Evolutionary conservation across 2,888 invertebrate genomes (phyloP).

Genomic region (Cactoblastis cactorum): DNA sequence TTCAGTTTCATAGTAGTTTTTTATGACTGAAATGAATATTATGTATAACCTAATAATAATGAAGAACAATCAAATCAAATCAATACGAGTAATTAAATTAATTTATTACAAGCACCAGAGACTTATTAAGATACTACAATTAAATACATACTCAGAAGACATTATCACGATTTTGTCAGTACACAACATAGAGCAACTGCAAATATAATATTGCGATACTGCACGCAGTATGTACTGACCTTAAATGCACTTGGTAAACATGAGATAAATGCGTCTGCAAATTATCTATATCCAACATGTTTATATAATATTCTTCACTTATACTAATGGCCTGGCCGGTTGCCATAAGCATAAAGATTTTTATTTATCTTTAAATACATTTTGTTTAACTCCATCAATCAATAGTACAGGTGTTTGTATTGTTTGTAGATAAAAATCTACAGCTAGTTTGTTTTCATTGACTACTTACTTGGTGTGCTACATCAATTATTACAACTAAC

Average conservation of each 20-base stretch:
- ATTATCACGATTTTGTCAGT: neutral
- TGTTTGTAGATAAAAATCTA: neutral
- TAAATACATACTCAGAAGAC: no score
- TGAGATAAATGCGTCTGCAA: slow-evolving; percentile 6
- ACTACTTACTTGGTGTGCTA: neutral
- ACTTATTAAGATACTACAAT: no score
- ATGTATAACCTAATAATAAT: no score
- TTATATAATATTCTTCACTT: slow-evolving; percentile 9
- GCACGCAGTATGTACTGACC: slow-evolving; percentile 13
- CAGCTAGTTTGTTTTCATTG: neutral
- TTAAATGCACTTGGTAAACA: slow-evolving; percentile 5
- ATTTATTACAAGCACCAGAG: no score
- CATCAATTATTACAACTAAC: neutral
- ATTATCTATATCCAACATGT: slow-evolving; percentile 5
- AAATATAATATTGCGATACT: neutral
- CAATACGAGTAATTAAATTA: no score
- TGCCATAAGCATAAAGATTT: slow-evolving; percentile 5
- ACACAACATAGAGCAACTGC: neutral
- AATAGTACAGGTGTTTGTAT: neutral
- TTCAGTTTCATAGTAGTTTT: no score
- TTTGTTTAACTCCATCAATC: slow-evolving; percentile 5
- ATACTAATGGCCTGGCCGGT: slow-evolving; percentile 6
- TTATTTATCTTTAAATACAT: neutral
- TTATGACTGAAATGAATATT: no score
- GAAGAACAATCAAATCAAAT: no score